A percentile compares a stretch with the other conserved stretches of the same genome.
Evolutionary conservation across 2,888 invertebrate species (phyloP).

Genomic region (Escarpia spicata): DNA sequence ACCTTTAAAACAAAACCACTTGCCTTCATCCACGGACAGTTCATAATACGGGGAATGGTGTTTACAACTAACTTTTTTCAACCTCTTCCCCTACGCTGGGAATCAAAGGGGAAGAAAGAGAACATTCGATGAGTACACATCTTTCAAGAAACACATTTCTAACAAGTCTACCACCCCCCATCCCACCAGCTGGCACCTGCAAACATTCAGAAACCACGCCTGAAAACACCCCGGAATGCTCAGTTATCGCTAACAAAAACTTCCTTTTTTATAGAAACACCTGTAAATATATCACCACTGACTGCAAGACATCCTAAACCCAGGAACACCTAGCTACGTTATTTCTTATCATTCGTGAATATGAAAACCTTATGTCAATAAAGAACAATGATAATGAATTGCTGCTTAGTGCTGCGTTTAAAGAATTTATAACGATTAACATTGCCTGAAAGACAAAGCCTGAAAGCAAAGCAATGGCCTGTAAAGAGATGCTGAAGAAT

Average conservation of each 20-base stretch:
- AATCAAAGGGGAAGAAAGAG: constrained; percentile 67
- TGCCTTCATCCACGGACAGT: constrained; percentile 36
- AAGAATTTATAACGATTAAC: background rate
- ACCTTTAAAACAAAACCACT: constrained; percentile 34
- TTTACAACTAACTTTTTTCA: constrained; percentile 50
- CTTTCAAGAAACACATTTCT: constrained; percentile 1
- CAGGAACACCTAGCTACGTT: background rate
- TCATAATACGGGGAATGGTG: constrained; percentile 30
- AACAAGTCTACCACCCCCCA: constrained; percentile 2
- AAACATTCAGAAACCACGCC: constrained; percentile 19
- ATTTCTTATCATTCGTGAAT: background rate
- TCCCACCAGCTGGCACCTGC: constrained; percentile 2
- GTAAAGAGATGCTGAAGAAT: constrained; percentile 16
- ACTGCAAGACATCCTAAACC: constrained; percentile 8
- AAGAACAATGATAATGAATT: background rate
- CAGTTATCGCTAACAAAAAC: background rate
- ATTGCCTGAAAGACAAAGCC: constrained; percentile 5
- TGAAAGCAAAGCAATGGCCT: constrained; percentile 16
- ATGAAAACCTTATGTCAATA: background rate
- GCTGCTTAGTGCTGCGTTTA: background rate
- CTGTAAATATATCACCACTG: background rate
- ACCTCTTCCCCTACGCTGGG: constrained; percentile 69
- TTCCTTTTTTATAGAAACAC: background rate
- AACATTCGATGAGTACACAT: constrained; percentile 52
- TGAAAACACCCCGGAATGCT: background rate